Base-by-base conservation (phyloP, 2,113 vertebrate species). In the Etia nguti region DNA sequence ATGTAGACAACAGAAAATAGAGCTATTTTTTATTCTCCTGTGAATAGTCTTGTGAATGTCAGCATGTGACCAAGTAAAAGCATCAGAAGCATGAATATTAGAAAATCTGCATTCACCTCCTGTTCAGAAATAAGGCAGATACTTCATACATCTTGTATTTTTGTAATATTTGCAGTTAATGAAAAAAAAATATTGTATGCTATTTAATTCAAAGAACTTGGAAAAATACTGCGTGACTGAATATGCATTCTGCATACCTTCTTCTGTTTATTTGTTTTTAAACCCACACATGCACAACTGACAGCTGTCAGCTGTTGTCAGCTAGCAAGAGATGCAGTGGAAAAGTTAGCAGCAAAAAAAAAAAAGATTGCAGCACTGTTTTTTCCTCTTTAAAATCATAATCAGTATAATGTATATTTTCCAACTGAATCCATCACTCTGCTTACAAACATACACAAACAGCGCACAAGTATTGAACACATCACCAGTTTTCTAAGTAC, bases 271-370 rank as follows among this genome's bases (percentile, higher is more conserved):
- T 18, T 8, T 52, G 48, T 8, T 8, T 52, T 7, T 52, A 20
- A 52, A 16, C 1, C 0, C 55, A 26, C 24, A 26, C 55, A 57
- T 8, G 22, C 24, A 8, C 0, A 13, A 13, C 15, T 57, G 0
- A 57, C 0, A 57, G 24, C 13, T 57, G 55, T 29, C 56, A 59
- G 24, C 26, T 59, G 56, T 59, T 59, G 56, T 59, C 26, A 29
- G 24, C 56, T 59, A 3, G 15, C 56, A 59, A 29, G 1, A 29
- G 15, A 13, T 26, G 12, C 8, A 29, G 56, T 29, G 26, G 8
- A 29, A 29, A 59, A 59, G 56, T 20, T 29, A 59, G 56, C 7
- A 59, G 24, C 24, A 59, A 16, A 15, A 29, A 59, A n/a, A n/a
- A n/a, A n/a, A n/a, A n/a, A 52, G 50, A 10, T 18, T 10, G 34